Evolutionary conservation across 2,888 invertebrate genomes (phyloP), one percentile per base, ranked within the genome.

Genomic region (Ichneumon xanthorius): DNA sequence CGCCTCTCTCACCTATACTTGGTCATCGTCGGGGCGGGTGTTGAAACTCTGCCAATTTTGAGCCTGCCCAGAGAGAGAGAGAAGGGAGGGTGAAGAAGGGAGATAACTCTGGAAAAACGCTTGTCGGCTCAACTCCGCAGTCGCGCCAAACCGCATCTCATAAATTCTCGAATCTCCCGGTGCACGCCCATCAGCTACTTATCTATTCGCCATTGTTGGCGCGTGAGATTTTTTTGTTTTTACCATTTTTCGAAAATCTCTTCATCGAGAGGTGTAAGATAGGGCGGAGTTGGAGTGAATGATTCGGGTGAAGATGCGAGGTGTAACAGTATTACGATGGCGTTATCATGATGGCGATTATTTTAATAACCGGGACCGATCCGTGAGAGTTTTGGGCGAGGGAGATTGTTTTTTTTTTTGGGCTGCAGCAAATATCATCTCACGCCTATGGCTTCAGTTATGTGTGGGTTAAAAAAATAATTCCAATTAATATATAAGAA

Each of bases 31-130:
- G 22, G 72, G 55, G 73, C 76, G 82, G 70, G 84, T 82, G 84
- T 80, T 88, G 89, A 90, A 88, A 86, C 82, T 68, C 30, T 88
- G 90, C 90, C 90, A 90, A 89, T 86, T 88, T 86, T 75, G 71
- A 82, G 82, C 67, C 79, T 53, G 48, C 80, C 53, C 11, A 26
- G 58, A 26, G 67, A 68, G 82, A 88, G 83, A 88, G 86, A 87
- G 11, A 40, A 40, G 11, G 40, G 11, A 2, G 11, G 40, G 11
- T 11, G 40, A 40, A 11, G 40, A 40, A 40, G 67, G 70, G 83
- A 88, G 87, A 87, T 86, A 87, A 83, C 84, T 79, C 82, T 65
- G 58, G 71, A 58, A 82, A 85, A 85, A 79, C 71, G 73, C 68
- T 85, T 76, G 70, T 82, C 82, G 79, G 71, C 71, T 82, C 82